Evolutionary conservation across 2,113 vertebrate genomes (phyloP).

Genomic region (Setophaga coronata): DNA sequence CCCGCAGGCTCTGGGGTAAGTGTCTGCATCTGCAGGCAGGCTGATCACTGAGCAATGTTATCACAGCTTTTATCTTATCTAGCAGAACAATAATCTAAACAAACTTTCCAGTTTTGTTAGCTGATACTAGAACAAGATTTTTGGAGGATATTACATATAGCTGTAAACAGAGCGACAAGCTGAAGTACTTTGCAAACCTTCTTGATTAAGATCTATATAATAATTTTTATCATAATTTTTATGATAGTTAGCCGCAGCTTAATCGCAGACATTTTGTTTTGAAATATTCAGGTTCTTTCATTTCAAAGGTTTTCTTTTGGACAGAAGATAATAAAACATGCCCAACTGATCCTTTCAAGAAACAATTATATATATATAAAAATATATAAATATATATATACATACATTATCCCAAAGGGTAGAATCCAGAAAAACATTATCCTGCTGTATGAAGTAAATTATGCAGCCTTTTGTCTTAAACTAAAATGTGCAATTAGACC

Average conservation of each 20-base stretch:
- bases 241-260: conserved; percentile 35
- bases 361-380: not conserved
- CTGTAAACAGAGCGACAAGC: conserved; percentile 69
- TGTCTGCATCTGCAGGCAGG: not conserved
- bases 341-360: not conserved
- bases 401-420: not conserved
- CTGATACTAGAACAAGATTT: conserved; percentile 73
- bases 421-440: not conserved
- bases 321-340: not conserved
- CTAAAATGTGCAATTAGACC: not conserved
- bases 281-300: conserved; percentile 16
- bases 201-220: conserved; percentile 69
- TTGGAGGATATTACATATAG: conserved; percentile 68
- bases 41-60: conserved; percentile 54
- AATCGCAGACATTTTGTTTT: conserved; percentile 1
- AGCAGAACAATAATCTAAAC: conserved; percentile 76
- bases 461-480: not conserved
- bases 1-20: conserved; percentile 85
- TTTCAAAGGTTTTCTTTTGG: not conserved
- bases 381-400: not conserved
- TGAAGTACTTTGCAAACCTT: conserved; percentile 72
- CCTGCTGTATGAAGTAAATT: not conserved
- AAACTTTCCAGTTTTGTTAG: conserved; percentile 75
- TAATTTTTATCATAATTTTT: conserved; percentile 18
- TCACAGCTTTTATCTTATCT: conserved; percentile 81